phyloP scores from a whole-genome alignment of 2,113 vertebrate species.

The Okapia johnstoni region DNA sequence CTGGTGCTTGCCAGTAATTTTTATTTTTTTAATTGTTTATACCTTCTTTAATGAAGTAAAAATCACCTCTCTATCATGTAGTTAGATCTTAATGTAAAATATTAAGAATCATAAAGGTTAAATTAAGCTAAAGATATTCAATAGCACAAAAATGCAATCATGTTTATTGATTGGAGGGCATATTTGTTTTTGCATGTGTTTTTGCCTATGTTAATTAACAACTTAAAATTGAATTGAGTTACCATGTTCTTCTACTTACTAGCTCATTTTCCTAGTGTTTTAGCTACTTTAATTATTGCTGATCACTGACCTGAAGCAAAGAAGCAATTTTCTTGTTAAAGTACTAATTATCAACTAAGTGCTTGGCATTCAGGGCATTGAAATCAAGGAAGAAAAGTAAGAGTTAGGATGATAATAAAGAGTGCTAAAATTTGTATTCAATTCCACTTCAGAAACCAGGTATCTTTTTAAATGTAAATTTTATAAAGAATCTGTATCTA shows the following conservation, averaged over 20 bases:
- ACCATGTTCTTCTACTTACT: constrained; percentile 38
- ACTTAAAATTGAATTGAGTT: constrained; percentile 45
- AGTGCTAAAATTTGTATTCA: background rate
- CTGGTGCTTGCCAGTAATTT: background rate
- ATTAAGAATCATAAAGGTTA: background rate
- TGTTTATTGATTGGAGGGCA: background rate
- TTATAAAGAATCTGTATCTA: background rate
- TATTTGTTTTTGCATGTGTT: background rate
- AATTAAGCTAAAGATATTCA: background rate
- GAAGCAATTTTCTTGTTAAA: constrained; percentile 58
- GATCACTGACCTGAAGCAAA: constrained; percentile 66
- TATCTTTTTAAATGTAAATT: background rate
- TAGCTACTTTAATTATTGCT: constrained; percentile 70
- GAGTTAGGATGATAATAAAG: constrained; percentile 36
- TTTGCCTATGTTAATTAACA: constrained; percentile 60
- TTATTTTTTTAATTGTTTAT: background rate
- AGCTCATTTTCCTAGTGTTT: constrained; percentile 37
- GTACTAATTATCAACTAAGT: constrained; percentile 63
- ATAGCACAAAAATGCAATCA: background rate
- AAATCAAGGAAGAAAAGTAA: constrained; percentile 32
- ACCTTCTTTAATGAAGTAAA: background rate
- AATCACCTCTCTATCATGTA: background rate
- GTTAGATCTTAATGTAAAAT: background rate
- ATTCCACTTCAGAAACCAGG: background rate
- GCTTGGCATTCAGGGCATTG: constrained; percentile 51